phyloP scores from a whole-genome alignment of 1,140 invertebrate genomes.

The Lysiphlebus fabarum region DNA sequence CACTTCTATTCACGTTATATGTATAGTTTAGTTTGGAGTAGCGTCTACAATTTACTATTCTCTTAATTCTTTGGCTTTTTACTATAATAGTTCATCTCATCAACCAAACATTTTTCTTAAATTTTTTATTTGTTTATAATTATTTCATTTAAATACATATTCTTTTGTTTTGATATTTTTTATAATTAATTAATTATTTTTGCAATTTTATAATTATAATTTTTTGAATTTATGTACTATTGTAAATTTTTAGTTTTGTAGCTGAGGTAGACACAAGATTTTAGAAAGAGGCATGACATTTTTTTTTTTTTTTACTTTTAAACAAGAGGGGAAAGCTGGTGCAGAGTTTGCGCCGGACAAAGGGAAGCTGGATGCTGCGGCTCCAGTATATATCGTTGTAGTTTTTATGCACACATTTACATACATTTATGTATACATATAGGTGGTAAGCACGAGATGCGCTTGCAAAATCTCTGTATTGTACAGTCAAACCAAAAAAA shows the following conservation, averaged over 20 bases:
- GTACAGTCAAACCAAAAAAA: conserved; percentile 41
- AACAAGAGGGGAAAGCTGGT: conserved; percentile 7
- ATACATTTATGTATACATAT: conserved; percentile 28
- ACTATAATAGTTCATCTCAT: too few species aligned
- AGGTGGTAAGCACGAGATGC: conserved; percentile 21
- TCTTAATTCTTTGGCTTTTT: too few species aligned
- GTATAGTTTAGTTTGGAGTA: conserved; percentile 30
- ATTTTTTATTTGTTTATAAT: too few species aligned
- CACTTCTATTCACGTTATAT: conserved; percentile 24
- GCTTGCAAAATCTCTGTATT: conserved; percentile 33
- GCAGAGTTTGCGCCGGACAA: conserved; percentile 43
- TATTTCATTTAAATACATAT: too few species aligned
- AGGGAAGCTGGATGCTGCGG: conserved; percentile 41
- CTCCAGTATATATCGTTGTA: conserved; percentile 39
- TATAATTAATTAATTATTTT: too few species aligned
- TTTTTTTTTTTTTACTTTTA: not conserved
- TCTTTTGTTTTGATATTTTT: too few species aligned
- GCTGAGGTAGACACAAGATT: too few species aligned
- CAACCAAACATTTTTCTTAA: too few species aligned
- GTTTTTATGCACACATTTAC: conserved; percentile 34
- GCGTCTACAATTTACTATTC: conserved; percentile 20
- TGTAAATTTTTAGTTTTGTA: too few species aligned
- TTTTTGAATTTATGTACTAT: too few species aligned
- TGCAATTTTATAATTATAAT: too few species aligned
- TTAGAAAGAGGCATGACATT: not conserved